These are phyloP conservation scores for Spilosoma lubricipeda DNA, from an alignment of 2,888 invertebrate species.

Conservation along the genomic window DNA sequence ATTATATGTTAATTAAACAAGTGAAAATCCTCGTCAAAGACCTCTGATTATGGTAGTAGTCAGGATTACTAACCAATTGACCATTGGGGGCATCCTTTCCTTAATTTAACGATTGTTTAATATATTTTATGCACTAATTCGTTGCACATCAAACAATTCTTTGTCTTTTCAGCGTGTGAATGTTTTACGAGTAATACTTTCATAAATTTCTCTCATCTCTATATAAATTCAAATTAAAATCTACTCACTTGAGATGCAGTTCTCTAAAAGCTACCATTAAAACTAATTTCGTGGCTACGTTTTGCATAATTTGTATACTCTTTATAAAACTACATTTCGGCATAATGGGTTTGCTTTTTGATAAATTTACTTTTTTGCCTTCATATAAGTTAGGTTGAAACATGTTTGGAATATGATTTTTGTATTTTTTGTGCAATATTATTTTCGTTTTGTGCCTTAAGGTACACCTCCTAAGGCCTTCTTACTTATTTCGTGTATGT, in stretches of 20 bases:
- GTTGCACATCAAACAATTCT: too few relatives aligned
- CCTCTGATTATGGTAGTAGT: too few relatives aligned
- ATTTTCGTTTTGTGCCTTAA: neutral
- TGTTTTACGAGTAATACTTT: neutral
- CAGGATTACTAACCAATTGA: too few relatives aligned
- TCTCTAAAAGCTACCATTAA: neutral
- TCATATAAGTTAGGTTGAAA: neutral
- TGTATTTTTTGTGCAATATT: neutral
- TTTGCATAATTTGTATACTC: neutral
- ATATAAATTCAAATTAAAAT: neutral
- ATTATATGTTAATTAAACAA: too few relatives aligned
- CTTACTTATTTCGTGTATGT: neutral
- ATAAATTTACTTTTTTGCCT: neutral
- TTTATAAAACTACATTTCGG: neutral
- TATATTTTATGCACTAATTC: too few relatives aligned
- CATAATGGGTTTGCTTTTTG: neutral
- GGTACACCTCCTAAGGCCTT: neutral
- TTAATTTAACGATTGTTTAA: too few relatives aligned
- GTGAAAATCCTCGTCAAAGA: too few relatives aligned
- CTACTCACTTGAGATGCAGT: neutral
- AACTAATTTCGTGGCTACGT: neutral
- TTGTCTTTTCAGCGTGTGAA: neutral
- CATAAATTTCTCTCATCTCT: neutral
- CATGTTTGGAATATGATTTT: neutral
- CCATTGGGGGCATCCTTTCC: too few relatives aligned